Base-by-base conservation (phyloP, 2,797 vertebrate genomes). In the Mustela erminea region DNA sequence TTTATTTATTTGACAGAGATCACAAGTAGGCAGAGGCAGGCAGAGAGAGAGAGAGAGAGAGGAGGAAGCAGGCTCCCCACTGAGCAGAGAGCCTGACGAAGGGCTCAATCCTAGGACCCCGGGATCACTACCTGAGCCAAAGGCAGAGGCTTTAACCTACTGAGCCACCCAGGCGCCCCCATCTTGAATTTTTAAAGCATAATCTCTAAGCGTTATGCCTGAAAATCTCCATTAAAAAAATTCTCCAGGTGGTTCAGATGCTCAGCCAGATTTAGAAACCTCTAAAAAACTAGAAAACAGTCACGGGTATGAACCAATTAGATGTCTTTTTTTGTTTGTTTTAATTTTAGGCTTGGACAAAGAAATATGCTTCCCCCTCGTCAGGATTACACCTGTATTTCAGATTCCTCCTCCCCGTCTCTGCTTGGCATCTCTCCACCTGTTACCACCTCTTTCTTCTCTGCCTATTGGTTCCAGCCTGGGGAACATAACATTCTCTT, bases 261-360 rank as follows among this genome's bases (percentile, higher is more conserved):
- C 52, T 96, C 27, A 43, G 18, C 68, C 75, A 94, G 35, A 86
- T 58, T 72, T 88, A 92, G 80, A 94, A 93, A 85, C 2, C 20
- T 85, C 21, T 78, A 66, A 35, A 38, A 68, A 74, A 87, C 54
- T 85, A 60, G 70, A 72, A 87, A 87, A 58, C 14, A 64, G 87
- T 14, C 27, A 52, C 20, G 1, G 15, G 1, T 49, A n/a, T 52
- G 80, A 93, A 66, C 49, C 56, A 68, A 81, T 62, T 87, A 64
- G 20, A 43, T 89, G 81, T 95, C 80, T 86, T 68, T 89, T 54
- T 12, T 6, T 64, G 21, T 85, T 58, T 38, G 7, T 77, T 77
- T 27, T 35, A 38, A 83, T 14, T 74, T 83, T 86, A 46, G 29
- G 49, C 27, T 75, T 27, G n/a, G 9, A 54, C 17, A 72, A 70